Percentiles rank a stretch among this genome's conserved stretches.
Conservation (phyloP, 2,797 vertebrate genomes). For the Pseudochromis fuscus region DNA sequence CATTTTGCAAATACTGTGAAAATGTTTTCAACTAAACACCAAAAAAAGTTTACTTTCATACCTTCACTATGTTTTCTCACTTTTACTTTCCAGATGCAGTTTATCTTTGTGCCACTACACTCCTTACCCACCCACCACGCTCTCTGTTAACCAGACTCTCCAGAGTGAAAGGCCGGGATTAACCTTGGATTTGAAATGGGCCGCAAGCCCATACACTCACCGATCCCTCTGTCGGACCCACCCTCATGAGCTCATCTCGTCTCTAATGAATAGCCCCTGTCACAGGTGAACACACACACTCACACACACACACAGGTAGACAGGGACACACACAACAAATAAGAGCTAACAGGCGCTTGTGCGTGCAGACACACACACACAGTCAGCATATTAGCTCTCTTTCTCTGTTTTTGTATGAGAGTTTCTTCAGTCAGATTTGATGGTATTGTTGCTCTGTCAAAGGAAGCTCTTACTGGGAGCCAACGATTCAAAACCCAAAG, state of each 20-base stretch:
- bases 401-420: slow-evolving; percentile 41
- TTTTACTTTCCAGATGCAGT: neutral
- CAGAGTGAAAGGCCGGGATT: slow-evolving; percentile 74
- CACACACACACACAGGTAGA: slow-evolving; percentile 55
- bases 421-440: slow-evolving; percentile 61
- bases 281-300: slow-evolving; percentile 76
- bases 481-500: slow-evolving; percentile 45
- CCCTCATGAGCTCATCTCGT: slow-evolving; percentile 78
- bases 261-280: slow-evolving; percentile 61
- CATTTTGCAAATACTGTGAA: neutral
- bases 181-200: slow-evolving; percentile 75
- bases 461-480: slow-evolving; percentile 47
- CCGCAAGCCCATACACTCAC: slow-evolving; percentile 55
- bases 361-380: slow-evolving; percentile 33
- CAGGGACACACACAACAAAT: slow-evolving; percentile 49
- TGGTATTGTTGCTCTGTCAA: slow-evolving; percentile 71
- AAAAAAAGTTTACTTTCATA: neutral
- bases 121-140: slow-evolving; percentile 61
- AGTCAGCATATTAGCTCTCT: slow-evolving; percentile 44
- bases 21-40: slow-evolving; percentile 17
- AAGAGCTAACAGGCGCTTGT: slow-evolving; percentile 38
- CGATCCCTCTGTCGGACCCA: slow-evolving; percentile 64
- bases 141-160: slow-evolving; percentile 59
- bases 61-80: slow-evolving; percentile 19
- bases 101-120: slow-evolving; percentile 27